Percentiles rank a stretch among this genome's conserved stretches.
phyloP scores from a whole-genome alignment of 2,113 vertebrate genomes.

The Calyptommatus sinebrachiatus region DNA sequence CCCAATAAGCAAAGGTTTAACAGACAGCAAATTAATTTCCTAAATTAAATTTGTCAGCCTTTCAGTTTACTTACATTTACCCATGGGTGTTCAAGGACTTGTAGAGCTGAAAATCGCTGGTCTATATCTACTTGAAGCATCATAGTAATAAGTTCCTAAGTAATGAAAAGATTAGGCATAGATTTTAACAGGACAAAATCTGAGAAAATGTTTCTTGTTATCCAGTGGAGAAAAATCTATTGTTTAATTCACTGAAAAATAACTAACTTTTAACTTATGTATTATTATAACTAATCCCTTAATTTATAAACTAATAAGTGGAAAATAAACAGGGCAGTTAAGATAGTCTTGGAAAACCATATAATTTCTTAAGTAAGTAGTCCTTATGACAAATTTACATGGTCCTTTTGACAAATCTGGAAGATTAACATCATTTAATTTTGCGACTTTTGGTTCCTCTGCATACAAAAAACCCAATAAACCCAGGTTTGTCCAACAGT shows the following conservation, averaged over 20 bases:
- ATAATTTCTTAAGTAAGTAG: too few relatives aligned
- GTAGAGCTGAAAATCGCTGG: conserved; percentile 87
- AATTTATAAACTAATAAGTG: conserved; percentile 34
- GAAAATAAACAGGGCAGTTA: conserved; percentile 1
- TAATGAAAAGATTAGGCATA: conserved; percentile 34
- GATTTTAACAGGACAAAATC: background rate
- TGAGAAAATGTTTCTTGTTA: background rate
- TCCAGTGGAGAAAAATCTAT: conserved; percentile 11
- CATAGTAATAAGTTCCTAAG: conserved; percentile 89
- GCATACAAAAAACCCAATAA: too few relatives aligned
- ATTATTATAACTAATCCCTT: background rate
- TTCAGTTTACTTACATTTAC: conserved; percentile 87
- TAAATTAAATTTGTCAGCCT: conserved; percentile 14
- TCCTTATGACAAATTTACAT: too few relatives aligned
- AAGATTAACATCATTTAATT: too few relatives aligned
- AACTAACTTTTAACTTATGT: conserved; percentile 4
- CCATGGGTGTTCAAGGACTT: conserved; percentile 94
- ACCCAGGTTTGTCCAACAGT: too few relatives aligned
- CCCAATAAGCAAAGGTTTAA: background rate
- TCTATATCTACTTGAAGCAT: conserved; percentile 93
- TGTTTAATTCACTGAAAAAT: conserved; percentile 4
- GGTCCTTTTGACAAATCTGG: too few relatives aligned
- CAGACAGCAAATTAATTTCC: background rate
- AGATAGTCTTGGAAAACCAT: too few relatives aligned
- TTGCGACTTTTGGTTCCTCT: too few relatives aligned